phyloP scores from a whole-genome alignment of 2,797 vertebrate species.

The Intellagama lesueurii region DNA sequence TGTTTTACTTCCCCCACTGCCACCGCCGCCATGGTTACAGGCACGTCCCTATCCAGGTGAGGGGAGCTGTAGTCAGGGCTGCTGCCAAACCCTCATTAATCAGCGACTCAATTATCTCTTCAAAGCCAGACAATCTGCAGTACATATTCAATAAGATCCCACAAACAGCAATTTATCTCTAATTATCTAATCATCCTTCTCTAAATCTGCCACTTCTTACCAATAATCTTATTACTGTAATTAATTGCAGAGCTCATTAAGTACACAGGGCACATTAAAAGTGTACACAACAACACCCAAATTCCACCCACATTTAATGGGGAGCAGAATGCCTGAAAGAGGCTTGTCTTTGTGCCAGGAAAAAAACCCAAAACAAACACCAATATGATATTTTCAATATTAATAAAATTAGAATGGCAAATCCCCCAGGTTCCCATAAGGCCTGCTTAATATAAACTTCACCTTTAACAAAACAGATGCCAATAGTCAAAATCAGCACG shows the following conservation, averaged over 20 bases:
- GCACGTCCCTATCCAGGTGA: slow-evolving; percentile 1
- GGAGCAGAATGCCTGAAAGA: slow-evolving; percentile 18
- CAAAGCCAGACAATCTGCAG: slow-evolving; percentile 23
- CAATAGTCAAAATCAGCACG: background rate
- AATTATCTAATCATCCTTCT: slow-evolving; percentile 47
- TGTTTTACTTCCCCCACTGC: background rate
- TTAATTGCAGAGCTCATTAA: slow-evolving; percentile 56
- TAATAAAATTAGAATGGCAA: slow-evolving; percentile 17
- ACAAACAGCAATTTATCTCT: slow-evolving; percentile 50
- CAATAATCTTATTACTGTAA: slow-evolving; percentile 51
- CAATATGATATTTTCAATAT: slow-evolving; percentile 36
- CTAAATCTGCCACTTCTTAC: slow-evolving; percentile 50
- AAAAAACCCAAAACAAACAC: background rate
- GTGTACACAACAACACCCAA: slow-evolving; percentile 30
- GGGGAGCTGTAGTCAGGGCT: background rate
- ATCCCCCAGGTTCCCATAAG: slow-evolving; percentile 24
- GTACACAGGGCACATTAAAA: slow-evolving; percentile 25
- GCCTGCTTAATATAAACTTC: background rate
- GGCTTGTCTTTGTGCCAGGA: slow-evolving; percentile 11
- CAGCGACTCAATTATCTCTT: slow-evolving; percentile 8
- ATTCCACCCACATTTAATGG: background rate
- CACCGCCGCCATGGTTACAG: background rate
- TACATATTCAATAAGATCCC: slow-evolving; percentile 43
- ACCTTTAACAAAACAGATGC: slow-evolving; percentile 11
- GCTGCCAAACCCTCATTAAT: slow-evolving; percentile 11